Conservation (phyloP, 2,888 invertebrate genomes). For the Ceratothoa steindachneri region DNA sequence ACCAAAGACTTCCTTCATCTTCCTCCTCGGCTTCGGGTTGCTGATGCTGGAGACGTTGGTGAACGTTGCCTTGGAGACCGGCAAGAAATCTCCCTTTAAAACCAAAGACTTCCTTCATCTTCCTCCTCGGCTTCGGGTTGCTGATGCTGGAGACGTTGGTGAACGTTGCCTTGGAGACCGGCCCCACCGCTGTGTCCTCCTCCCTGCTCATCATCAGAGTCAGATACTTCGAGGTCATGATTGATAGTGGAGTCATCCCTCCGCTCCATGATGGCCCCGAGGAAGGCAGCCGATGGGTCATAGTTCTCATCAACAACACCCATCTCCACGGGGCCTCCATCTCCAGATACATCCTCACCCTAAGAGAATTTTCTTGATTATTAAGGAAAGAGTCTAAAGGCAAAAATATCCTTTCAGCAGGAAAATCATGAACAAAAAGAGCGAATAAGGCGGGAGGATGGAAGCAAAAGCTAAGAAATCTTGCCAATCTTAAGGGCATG, state of each 20-base stretch:
- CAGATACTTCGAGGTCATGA: conserved; percentile 40
- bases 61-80: background rate
- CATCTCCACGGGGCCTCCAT: background rate
- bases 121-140: background rate
- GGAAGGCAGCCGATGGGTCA: conserved; percentile 67
- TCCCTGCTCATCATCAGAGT: conserved; percentile 41
- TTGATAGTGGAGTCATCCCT: conserved; percentile 26
- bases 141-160: background rate
- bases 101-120: background rate
- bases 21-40: background rate
- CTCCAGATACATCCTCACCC: background rate
- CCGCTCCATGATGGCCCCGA: conserved; percentile 36
- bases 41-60: background rate
- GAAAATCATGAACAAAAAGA: background rate
- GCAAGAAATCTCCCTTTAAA: too few relatives aligned
- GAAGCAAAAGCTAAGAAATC: too few relatives aligned
- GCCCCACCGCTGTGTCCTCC: background rate
- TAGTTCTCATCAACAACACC: conserved; percentile 65
- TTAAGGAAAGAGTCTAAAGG: background rate
- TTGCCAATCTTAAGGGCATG: too few relatives aligned
- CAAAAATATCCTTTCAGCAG: background rate
- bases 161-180: background rate
- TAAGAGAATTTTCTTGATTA: background rate
- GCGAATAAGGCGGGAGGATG: too few relatives aligned
- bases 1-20: background rate